phyloP scores from a whole-genome alignment of 2,113 vertebrate genomes.

The Dryoscopus gambensis region DNA sequence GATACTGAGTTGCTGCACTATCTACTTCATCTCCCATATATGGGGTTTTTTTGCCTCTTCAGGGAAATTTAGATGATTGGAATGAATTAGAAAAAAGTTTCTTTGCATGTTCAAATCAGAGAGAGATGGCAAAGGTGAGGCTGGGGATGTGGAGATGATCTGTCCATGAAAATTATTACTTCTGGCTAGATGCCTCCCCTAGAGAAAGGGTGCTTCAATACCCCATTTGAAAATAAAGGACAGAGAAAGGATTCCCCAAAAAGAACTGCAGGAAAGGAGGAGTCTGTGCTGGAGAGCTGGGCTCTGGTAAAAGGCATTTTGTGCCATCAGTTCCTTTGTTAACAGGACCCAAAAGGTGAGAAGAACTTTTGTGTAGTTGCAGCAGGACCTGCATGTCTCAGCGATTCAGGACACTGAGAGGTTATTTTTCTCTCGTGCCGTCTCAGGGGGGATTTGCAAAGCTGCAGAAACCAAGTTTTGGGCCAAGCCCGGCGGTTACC shows the following conservation, averaged over 20 bases:
- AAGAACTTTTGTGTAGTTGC: accelerated
- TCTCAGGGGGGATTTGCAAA: not conserved
- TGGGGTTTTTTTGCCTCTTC: not conserved
- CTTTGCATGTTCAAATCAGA: not conserved
- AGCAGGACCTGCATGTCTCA: not conserved
- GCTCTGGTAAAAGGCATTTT: not conserved
- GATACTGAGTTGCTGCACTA: not conserved
- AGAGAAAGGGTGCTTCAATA: not conserved
- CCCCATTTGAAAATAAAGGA: not conserved
- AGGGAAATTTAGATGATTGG: not conserved
- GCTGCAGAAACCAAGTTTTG: not conserved
- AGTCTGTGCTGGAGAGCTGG: not conserved
- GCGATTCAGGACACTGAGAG: not conserved
- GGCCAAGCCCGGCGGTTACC: not conserved
- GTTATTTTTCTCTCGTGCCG: not conserved
- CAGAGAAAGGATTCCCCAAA: not conserved
- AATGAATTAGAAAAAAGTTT: not conserved
- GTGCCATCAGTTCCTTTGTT: not conserved
- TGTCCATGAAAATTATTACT: not conserved
- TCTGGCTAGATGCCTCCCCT: not conserved
- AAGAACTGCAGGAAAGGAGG: not conserved
- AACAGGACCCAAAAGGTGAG: not conserved
- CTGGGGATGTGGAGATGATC: not conserved
- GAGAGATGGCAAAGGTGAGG: not conserved
- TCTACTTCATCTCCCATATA: not conserved